phyloP scores from a whole-genome alignment of 2,113 vertebrate species.

The Echinops telfairi region DNA sequence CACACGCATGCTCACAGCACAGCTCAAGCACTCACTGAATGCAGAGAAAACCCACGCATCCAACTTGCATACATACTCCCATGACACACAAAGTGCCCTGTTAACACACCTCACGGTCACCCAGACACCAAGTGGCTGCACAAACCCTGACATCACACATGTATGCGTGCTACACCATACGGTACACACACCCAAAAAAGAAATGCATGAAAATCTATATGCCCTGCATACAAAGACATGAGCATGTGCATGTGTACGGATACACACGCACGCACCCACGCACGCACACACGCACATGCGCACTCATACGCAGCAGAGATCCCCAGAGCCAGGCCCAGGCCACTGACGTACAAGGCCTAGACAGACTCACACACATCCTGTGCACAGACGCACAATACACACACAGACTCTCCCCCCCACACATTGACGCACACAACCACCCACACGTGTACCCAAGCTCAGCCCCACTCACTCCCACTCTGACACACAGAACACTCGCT shows the following conservation, averaged over 20 bases:
- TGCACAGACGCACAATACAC: constrained; percentile 6
- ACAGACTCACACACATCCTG: constrained; percentile 66
- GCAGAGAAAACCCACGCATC: not conserved
- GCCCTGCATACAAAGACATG: not conserved
- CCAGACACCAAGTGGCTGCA: not conserved
- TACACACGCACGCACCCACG: too few species aligned
- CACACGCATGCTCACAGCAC: not conserved
- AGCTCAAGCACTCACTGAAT: not conserved
- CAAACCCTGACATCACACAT: not conserved
- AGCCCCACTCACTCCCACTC: constrained; percentile 79
- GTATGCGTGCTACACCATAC: too few species aligned
- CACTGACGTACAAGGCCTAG: constrained; percentile 66
- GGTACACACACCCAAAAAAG: not conserved
- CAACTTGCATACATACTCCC: not conserved
- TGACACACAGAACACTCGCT: constrained; percentile 52
- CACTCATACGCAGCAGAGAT: constrained; percentile 38
- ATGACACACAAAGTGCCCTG: not conserved
- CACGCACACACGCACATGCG: too few species aligned
- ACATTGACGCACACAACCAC: constrained; percentile 79
- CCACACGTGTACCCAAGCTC: constrained; percentile 77
- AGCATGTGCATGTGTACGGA: too few species aligned
- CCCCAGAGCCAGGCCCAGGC: constrained; percentile 53
- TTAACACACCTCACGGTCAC: not conserved
- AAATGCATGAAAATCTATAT: not conserved
- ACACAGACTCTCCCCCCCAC: constrained; percentile 70